phyloP scores from a whole-genome alignment of 2,888 invertebrate genomes.

The Apodemia mormo region DNA sequence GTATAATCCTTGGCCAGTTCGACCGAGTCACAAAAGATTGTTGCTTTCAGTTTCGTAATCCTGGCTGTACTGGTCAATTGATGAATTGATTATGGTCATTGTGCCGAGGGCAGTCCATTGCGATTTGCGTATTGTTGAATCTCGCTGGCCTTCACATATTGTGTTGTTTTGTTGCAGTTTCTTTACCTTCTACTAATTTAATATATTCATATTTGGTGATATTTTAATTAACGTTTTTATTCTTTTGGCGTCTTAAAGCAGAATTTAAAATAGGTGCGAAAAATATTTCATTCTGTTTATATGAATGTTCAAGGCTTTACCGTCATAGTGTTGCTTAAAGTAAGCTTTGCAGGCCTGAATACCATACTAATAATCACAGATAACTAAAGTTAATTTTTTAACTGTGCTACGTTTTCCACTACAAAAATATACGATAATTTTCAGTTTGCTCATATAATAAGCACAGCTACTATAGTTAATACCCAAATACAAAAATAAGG shows the following conservation, averaged over 20 bases:
- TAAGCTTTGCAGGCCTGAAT: background rate
- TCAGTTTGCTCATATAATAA: too few relatives aligned
- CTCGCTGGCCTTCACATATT: slow-evolving; percentile 46
- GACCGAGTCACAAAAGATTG: slow-evolving; percentile 53
- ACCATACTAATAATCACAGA: too few relatives aligned
- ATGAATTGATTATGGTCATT: slow-evolving; percentile 66
- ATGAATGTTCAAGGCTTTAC: background rate
- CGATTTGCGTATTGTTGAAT: slow-evolving; percentile 43
- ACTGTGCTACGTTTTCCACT: too few relatives aligned
- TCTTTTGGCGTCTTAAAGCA: slow-evolving; percentile 35
- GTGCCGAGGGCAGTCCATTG: slow-evolving; percentile 58
- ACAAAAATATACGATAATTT: too few relatives aligned
- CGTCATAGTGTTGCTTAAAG: background rate
- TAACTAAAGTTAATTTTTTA: too few relatives aligned
- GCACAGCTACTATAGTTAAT: too few relatives aligned
- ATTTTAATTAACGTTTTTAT: slow-evolving; percentile 32
- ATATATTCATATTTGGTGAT: slow-evolving; percentile 26
- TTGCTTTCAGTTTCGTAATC: slow-evolving; percentile 67
- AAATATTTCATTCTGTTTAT: background rate
- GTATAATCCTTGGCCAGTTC: slow-evolving; percentile 56
- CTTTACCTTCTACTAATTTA: background rate
- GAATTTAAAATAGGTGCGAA: slow-evolving; percentile 4
- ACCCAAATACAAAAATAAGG: too few relatives aligned
- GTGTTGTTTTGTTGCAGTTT: slow-evolving; percentile 6
- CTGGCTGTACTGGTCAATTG: slow-evolving; percentile 48